Base-by-base conservation (phyloP, 1,140 invertebrate species). In the Venturia canescens region DNA sequence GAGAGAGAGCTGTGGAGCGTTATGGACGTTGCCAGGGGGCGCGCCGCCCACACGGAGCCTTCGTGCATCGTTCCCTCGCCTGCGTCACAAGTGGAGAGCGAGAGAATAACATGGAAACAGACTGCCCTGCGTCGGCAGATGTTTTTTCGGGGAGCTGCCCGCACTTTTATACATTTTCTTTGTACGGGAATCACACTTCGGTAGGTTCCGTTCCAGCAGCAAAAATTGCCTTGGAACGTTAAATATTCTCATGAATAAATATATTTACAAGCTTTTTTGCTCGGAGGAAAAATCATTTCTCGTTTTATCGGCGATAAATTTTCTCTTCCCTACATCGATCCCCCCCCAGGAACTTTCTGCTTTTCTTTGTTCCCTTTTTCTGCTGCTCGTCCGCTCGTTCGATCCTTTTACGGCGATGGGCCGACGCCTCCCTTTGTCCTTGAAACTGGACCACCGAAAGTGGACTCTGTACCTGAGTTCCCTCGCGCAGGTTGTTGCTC, bases 11-110 rank as follows among this genome's bases (percentile, higher is more conserved):
- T 57, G 53, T 44, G 13, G 21, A 23, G 18, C 53, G 21, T 57
- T 57, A 57, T 57, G 16, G 53, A 57, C 53, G 53, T 21, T 57
- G 53, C 53, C 53, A 57, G 53, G 53, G 53, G 53, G 53, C 53
- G 53, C 53, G 53, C 18, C 53, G 53, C 53, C 53, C 53, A 57
- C 53, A 57, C 53, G 21, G 21, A 57, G 53, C 53, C 53, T 57
- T 57, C 53, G n/a, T 57, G n/a, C 53, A 57, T 57, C 53, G 18
- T 1, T 57, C 21, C 21, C 13, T 57, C 53, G 18, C 53, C 18
- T 23, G 15, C 38, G 53, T 57, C 21, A 23, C 53, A 23, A 57
- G 53, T 16, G 53, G 53, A 57, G 53, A 57, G 53, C 15, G n/a
- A 57, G 21, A 57, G 53, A 23, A 23, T 4, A 57, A 23, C 2